Evolutionary conservation across 2,888 invertebrate species (phyloP), one percentile per base, ranked within the genome.

Genomic region (Labia minor): DNA sequence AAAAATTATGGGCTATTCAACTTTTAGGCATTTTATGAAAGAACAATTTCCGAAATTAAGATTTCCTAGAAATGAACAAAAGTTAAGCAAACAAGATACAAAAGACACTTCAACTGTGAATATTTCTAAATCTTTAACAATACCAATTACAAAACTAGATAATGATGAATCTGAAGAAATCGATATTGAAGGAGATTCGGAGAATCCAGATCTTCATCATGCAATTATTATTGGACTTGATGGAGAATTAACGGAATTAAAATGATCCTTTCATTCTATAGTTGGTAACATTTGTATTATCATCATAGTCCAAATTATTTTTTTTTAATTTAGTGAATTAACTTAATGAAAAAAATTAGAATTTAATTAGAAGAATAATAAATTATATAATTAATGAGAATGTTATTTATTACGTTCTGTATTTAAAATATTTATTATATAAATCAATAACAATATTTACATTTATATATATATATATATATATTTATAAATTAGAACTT

Each of bases 1-100:
- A 14, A 89, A 89, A 76, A 78, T 87, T 16, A 88, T 90, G 88
- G 89, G 89, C 0, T 90, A 89, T 73, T 88, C 89, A 1, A 89
- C 89, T 10, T 90, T 90, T 78, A 80, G 89, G 70, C 86, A 88
- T 72, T 90, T 89, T 74, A 87, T 90, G 86, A 89, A 88, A 74
- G 88, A 88, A 72, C 89, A 89, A 74, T 90, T 89, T 76, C 88
- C 89, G 0, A 86, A 88, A 72, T 86, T 89, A 2, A 87, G 86
- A 74, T 89, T 89, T 74, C 80, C 80, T 63, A 82, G 82, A 73
- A 74, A 81, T 16, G 86, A 86, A 69, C 85, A 85, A 73, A 81
- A 80, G 71, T 79, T 80, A 69, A 80, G 81, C 67, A 49, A 63
- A 19, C 62, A 65, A 64, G 21, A 64, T 21, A 63, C 3, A 19